Percentiles rank a stretch among this genome's conserved stretches.
Evolutionary conservation across 2,888 invertebrate genomes (phyloP).

Genomic region (Uropetala carovei): DNA sequence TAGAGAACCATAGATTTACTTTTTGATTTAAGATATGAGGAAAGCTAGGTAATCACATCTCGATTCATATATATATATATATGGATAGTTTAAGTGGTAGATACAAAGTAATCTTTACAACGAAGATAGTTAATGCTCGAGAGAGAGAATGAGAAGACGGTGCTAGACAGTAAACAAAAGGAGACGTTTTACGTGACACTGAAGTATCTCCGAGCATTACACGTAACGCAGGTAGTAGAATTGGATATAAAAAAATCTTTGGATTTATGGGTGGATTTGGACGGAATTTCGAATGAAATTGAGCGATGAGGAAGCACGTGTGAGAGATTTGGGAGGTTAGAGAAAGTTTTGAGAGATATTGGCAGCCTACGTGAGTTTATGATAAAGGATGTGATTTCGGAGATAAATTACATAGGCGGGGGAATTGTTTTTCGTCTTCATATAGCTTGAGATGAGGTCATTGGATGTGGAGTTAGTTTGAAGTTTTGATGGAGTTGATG

Average conservation of each 20-base stretch:
- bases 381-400: background rate
- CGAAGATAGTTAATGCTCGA: no score
- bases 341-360: background rate
- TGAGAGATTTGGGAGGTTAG: background rate
- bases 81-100: no score
- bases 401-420: no score
- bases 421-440: no score
- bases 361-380: background rate
- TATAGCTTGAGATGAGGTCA: no score
- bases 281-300: background rate
- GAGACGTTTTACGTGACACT: background rate
- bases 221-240: background rate
- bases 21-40: no score
- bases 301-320: background rate
- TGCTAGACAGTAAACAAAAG: background rate
- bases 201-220: background rate
- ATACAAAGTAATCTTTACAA: no score
- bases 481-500: no score
- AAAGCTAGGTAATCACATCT: no score
- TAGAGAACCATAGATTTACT: no score
- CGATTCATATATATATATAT: no score
- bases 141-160: background rate
- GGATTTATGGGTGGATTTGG: background rate
- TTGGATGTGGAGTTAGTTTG: no score
- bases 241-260: background rate